Percentiles rank a stretch among this genome's conserved stretches.
Evolutionary conservation across 2,888 invertebrate genomes (phyloP).

Genomic region (Myopa testacea): DNA sequence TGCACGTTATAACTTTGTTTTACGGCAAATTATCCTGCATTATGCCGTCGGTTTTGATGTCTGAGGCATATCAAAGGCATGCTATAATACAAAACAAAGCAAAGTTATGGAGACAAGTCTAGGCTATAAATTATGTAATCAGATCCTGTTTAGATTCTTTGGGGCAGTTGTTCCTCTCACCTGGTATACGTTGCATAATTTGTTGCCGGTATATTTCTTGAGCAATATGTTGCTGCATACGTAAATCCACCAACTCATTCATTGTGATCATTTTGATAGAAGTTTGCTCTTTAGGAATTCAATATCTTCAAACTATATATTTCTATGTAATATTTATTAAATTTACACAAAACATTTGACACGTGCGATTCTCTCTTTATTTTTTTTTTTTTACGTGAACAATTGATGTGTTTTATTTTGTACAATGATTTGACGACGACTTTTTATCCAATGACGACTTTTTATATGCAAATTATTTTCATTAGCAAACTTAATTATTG

Average conservation of each 20-base stretch:
- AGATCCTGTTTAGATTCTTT: no score
- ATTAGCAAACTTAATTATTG: neutral
- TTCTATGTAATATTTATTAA: no score
- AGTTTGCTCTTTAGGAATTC: neutral
- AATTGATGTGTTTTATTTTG: neutral
- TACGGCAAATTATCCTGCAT: no score
- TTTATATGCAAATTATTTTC: neutral
- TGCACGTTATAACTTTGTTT: no score
- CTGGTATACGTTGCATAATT: constrained; percentile 69
- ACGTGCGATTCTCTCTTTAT: neutral
- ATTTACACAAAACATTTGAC: neutral
- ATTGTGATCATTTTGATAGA: constrained; percentile 63
- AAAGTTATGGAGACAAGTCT: no score
- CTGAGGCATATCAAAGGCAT: no score
- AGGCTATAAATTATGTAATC: no score
- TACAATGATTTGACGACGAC: neutral
- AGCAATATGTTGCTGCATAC: constrained; percentile 68
- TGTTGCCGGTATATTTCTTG: constrained; percentile 69
- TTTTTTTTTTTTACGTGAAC: neutral
- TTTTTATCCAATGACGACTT: neutral
- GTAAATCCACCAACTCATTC: constrained; percentile 68
- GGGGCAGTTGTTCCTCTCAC: constrained; percentile 48
- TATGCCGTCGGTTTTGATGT: no score
- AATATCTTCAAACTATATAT: no score
- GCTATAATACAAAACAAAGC: no score